Conservation (phyloP, 2,888 invertebrate genomes). For the Eilema griseolum region DNA sequence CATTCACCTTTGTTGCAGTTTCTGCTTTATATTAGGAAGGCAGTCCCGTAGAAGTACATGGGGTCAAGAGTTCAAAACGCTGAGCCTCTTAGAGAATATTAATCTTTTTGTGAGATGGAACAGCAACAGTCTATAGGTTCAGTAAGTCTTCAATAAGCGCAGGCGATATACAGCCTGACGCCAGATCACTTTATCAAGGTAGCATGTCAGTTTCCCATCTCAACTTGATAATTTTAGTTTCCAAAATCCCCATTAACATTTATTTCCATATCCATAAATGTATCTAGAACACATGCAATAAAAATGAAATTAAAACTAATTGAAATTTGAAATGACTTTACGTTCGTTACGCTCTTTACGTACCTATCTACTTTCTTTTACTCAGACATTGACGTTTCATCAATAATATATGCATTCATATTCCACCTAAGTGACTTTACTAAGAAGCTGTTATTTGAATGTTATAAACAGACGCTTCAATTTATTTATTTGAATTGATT, state of each 20-base stretch:
- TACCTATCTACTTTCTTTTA: neutral
- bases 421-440: neutral
- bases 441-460: too few species aligned
- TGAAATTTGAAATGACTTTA: neutral
- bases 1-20: neutral
- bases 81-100: neutral
- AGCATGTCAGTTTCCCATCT: neutral
- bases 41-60: neutral
- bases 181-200: neutral
- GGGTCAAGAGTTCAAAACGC: neutral
- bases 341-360: too few species aligned
- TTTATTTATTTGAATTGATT: too few species aligned
- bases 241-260: neutral
- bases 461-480: too few species aligned
- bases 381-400: neutral
- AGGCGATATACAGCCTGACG: too few species aligned
- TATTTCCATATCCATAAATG: neutral
- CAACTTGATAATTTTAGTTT: neutral
- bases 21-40: neutral
- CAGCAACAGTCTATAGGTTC: too few species aligned
- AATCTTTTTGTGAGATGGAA: neutral
- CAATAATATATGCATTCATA: neutral
- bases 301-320: neutral
- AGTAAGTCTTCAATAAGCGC: too few species aligned
- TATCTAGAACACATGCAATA: neutral